phyloP scores from a whole-genome alignment of 1,140 invertebrate species.

The Drosophila santomea region DNA sequence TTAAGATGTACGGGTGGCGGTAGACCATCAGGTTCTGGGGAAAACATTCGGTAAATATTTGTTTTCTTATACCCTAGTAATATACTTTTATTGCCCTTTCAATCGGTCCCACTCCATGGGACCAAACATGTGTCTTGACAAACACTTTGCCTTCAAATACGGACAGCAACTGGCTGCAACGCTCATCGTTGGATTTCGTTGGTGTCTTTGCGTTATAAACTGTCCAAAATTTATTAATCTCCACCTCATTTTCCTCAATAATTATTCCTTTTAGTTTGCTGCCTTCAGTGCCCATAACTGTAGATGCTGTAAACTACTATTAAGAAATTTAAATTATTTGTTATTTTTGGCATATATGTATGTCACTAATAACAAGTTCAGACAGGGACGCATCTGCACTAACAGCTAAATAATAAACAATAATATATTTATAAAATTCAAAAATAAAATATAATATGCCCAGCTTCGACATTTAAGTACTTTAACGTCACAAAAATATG shows the following conservation, averaged over 20 bases:
- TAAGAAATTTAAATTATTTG: no score
- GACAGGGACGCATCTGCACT: no score
- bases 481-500: no score
- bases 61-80: conserved; percentile 1
- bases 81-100: conserved; percentile 90
- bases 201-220: conserved; percentile 89
- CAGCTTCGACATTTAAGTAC: no score
- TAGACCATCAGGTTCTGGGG: conserved; percentile 92
- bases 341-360: no score
- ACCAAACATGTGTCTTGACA: conserved; percentile 87
- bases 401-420: no score
- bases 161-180: conserved; percentile 87
- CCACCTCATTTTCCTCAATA: conserved; percentile 90
- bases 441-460: no score
- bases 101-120: conserved; percentile 86
- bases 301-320: no score
- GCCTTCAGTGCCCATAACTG: conserved; percentile 90
- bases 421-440: no score
- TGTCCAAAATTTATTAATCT: conserved; percentile 91
- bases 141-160: conserved; percentile 89
- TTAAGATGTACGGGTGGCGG: conserved; percentile 92
- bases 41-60: not conserved
- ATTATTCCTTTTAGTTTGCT: conserved; percentile 90
- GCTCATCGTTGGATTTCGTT: conserved; percentile 86
- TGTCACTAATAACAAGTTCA: no score